A percentile compares a stretch with the other conserved stretches of the same genome.
Conservation (phyloP, 2,888 invertebrate genomes). For the Napeogenes inachia region DNA sequence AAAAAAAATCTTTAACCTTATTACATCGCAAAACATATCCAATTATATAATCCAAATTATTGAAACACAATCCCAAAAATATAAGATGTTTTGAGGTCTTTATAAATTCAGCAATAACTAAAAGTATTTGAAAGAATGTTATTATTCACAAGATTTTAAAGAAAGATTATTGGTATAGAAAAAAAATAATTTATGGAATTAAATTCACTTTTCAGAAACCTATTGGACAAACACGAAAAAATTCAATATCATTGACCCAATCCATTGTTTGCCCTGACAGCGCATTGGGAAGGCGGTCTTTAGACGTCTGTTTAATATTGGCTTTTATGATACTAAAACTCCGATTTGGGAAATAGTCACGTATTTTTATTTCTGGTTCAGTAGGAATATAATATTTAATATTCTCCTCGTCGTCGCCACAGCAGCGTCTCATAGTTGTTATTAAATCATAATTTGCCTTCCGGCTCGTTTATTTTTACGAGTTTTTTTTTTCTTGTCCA, state of each 20-base stretch:
- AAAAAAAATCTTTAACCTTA: no score
- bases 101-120: no score
- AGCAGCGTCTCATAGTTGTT: conserved; percentile 15
- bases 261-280: conserved; percentile 18
- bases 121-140: no score
- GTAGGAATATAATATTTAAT: conserved; percentile 24
- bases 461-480: conserved; percentile 7
- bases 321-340: conserved; percentile 21
- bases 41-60: no score
- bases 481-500: background rate
- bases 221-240: conserved; percentile 11
- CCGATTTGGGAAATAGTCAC: conserved; percentile 26
- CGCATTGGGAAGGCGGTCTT: conserved; percentile 17
- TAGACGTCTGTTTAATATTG: conserved; percentile 19
- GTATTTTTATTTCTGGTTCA: conserved; percentile 19
- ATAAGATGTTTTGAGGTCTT: no score
- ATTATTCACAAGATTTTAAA: no score
- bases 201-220: background rate
- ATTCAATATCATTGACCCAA: conserved; percentile 15
- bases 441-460: conserved; percentile 23
- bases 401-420: conserved; percentile 20
- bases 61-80: no score
- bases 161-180: no score
- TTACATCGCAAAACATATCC: no score
- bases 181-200: background rate